Evolutionary conservation across 2,797 vertebrate genomes (phyloP).

Genomic region (Dicrostonyx torquatus): DNA sequence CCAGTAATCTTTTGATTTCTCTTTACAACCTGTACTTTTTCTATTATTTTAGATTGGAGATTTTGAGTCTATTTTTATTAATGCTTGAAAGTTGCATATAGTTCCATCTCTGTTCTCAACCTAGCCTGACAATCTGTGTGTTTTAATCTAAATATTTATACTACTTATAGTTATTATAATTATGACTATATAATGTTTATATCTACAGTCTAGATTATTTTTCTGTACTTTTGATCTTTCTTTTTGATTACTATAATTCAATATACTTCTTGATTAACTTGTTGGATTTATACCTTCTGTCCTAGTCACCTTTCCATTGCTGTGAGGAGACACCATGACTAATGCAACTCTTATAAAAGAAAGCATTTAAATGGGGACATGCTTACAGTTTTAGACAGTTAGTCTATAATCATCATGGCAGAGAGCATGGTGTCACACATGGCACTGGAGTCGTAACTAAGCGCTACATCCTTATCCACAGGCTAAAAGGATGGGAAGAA

Average conservation of each 20-base stretch:
- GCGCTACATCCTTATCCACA: background rate
- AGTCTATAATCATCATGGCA: background rate
- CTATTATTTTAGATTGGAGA: background rate
- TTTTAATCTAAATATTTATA: slow-evolving; percentile 25
- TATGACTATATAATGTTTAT: background rate
- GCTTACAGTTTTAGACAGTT: background rate
- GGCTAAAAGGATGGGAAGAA: background rate
- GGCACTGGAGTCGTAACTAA: background rate
- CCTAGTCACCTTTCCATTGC: background rate
- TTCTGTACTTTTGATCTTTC: background rate
- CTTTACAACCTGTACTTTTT: background rate
- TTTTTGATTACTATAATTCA: background rate
- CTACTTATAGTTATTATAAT: background rate
- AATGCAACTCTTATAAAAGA: background rate
- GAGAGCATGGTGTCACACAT: background rate
- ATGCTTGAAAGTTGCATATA: background rate
- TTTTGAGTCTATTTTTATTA: background rate
- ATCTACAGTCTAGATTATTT: background rate
- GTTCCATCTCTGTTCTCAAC: background rate
- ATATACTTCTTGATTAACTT: background rate
- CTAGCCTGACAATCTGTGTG: background rate
- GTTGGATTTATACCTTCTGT: background rate
- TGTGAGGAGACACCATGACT: background rate
- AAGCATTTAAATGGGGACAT: background rate
- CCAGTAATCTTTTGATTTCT: background rate